Percentiles rank a stretch among this genome's conserved stretches.
phyloP scores from a whole-genome alignment of 1,140 invertebrate species.

The Goniozus legneri region DNA sequence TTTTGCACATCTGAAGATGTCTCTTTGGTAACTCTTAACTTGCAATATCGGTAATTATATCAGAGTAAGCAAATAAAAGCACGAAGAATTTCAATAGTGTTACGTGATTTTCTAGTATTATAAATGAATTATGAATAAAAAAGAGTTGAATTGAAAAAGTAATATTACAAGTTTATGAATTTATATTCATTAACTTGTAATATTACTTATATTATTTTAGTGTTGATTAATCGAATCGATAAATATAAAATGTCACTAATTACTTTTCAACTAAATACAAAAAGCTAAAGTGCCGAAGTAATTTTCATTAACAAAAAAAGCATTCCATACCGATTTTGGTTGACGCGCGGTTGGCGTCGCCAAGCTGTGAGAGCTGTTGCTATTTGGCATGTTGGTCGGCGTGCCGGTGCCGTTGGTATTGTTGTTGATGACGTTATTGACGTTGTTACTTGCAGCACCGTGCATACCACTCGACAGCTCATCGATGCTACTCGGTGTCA shows the following conservation, averaged over 20 bases:
- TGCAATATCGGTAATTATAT: no score
- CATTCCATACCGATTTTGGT: constrained; percentile 39
- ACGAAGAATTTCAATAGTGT: no score
- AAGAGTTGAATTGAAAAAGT: no score
- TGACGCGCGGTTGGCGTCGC: constrained; percentile 37
- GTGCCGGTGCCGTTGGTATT: constrained; percentile 24
- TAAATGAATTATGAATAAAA: no score
- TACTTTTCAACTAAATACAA: no score
- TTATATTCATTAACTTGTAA: no score
- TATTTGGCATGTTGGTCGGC: constrained; percentile 37
- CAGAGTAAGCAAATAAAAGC: no score
- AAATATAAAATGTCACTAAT: not conserved
- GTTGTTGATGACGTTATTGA: constrained; percentile 24
- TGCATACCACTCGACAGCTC: constrained; percentile 24
- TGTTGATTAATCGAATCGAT: not conserved
- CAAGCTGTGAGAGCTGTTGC: constrained; percentile 40
- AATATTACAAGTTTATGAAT: no score
- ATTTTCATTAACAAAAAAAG: constrained; percentile 1
- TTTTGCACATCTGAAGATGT: no score
- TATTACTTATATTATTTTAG: no score
- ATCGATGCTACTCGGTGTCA: constrained; percentile 36
- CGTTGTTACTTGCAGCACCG: constrained; percentile 9
- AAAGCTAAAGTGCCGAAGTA: not conserved
- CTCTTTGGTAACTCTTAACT: no score
- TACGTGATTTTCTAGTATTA: no score